A percentile compares a stretch with the other conserved stretches of the same genome.
phyloP scores from a whole-genome alignment of 2,888 invertebrate species.

The Drosophila nr. perissopoda region DNA sequence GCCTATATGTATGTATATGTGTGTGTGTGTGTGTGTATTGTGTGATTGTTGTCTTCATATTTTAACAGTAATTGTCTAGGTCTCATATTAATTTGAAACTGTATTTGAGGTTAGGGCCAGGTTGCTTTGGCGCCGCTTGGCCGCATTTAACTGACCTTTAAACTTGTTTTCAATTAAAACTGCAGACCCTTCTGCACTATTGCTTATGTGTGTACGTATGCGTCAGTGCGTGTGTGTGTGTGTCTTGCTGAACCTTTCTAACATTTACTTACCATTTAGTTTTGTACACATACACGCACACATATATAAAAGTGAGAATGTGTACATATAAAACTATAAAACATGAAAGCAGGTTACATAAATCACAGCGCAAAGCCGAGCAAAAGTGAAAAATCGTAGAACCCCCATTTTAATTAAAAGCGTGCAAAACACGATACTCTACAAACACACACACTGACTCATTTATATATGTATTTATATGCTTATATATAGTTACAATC shows the following conservation, averaged over 20 bases:
- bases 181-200: conserved; percentile 46
- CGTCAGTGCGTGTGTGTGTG: conserved; percentile 13
- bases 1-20: background rate
- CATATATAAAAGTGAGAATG: background rate
- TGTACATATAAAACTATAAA: conserved; percentile 60
- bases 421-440: conserved; percentile 79
- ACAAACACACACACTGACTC: conserved; percentile 30
- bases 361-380: conserved; percentile 74
- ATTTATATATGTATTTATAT: conserved; percentile 13
- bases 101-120: conserved; percentile 38
- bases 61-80: conserved; percentile 48
- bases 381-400: conserved; percentile 77
- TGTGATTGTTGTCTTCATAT: conserved; percentile 52
- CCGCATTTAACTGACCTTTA: conserved; percentile 71
- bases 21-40: conserved; percentile 15
- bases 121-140: conserved; percentile 35
- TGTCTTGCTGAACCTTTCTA: conserved; percentile 58
- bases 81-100: conserved; percentile 22
- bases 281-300: conserved; percentile 31
- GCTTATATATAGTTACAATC: conserved; percentile 34
- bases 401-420: conserved; percentile 80
- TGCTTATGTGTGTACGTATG: conserved; percentile 5
- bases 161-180: conserved; percentile 76
- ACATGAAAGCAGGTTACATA: conserved; percentile 80
- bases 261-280: conserved; percentile 77